Evolutionary conservation across 2,113 vertebrate genomes (phyloP), one percentile per base, ranked within the genome.

Genomic region (Boleophthalmus pectinirostris): DNA sequence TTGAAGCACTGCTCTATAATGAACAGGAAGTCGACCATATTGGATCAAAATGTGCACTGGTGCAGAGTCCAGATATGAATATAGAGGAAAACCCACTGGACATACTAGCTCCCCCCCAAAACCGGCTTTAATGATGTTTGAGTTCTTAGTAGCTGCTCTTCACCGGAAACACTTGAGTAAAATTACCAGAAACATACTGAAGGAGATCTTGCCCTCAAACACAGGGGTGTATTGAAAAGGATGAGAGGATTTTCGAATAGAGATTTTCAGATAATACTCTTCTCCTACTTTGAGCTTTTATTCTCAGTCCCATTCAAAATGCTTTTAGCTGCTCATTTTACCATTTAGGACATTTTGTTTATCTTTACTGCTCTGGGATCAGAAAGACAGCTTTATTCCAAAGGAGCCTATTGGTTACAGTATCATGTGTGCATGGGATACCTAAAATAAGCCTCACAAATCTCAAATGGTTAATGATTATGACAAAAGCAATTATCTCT

Each of bases 111-210:
- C n/a, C n/a, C n/a, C n/a, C n/a, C n/a, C n/a, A n/a, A n/a, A n/a
- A n/a, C n/a, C n/a, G 29, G 21, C 46, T 47, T 47, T 15, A 13
- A 75, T 18, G 61, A 64, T 58, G 68, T 20, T 57, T 45, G 66
- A 51, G 56, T 58, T 63, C 43, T 54, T 5, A 57, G 54, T 38
- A 75, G 73, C 78, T 73, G 64, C 63, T 78, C n/a, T 45, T 71
- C 74, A 65, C 71, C 75, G 5, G 58, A 16, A 61, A 61, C 25
- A 16, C n/a, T 8, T 54, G 12, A 7, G 25, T 16, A 66, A 64
- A 73, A 63, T 5, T 14, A 51, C 5, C 21, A 46, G 10, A 25
- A 66, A 61, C 5, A 53, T 51, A n/a, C 7, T 49, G 14, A 11
- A 29, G 58, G 66, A 46, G n/a, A 74, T 21, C 33, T 54, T 25